Base-by-base conservation (phyloP, 2,797 vertebrate species). In the Pampus argenteus region DNA sequence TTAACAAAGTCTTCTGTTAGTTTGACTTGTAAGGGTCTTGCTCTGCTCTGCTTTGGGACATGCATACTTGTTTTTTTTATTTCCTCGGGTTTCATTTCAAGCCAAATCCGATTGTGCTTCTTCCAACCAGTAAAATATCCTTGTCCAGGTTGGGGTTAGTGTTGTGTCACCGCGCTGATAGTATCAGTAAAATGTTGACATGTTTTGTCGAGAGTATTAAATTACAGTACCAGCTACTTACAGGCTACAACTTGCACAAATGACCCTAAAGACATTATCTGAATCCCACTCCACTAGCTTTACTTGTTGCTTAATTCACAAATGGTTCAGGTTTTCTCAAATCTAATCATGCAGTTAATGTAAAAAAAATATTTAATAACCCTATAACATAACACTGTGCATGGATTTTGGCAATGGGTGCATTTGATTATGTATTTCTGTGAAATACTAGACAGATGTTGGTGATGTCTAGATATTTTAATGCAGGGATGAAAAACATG, bases 1-100 rank as follows among this genome's bases (percentile, higher is more conserved):
- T 58, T 76, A 85, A 89, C 79, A 88, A 90, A 90, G 81, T 58
- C 60, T 40, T 76, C 38, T 87, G 81, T 82, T 58, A 40, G 56
- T 79, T 77, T 72, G 54, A 56, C 55, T 78, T 74, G 45, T 38
- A 20, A 17, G 22, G 48, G 51, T 78, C 73, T 50, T 65, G 18
- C 67, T 82, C 44, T 70, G 54, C 59, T 67, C 26, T 66, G 47
- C 52, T 69, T 36, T 66, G 55, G 34, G 45, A 52, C 18, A 15
- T 26, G n/a, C 28, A 29, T 44, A 51, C 26, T 44, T 47, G n/a
- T n/a, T n/a, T n/a, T n/a, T n/a, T n/a, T n/a, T n/a, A n/a, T 31
- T 48, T 3, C 45, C 9, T 66, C 66, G 22, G 6, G 38, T 51
- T 65, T 68, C 47, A 44, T 10, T 25, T 25, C 3, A 28, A 29